A percentile compares a stretch with the other conserved stretches of the same genome.
These are phyloP conservation scores for Orchesella flavescens DNA, from an alignment of 2,888 invertebrate genomes.

Conservation along the genomic window DNA sequence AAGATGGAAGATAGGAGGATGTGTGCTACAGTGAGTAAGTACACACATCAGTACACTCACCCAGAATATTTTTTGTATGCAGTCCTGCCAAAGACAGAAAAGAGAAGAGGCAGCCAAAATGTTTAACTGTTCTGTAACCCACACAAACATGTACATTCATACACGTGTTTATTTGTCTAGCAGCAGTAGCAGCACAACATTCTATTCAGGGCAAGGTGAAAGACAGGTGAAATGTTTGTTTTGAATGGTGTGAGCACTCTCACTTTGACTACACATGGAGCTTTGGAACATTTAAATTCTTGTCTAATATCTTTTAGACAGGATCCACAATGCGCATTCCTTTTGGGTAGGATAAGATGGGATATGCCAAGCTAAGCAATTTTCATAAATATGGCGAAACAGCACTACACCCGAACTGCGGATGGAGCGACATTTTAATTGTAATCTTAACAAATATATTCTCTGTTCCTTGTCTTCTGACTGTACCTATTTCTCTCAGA, in stretches of 20 bases:
- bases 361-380: background rate
- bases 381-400: constrained; percentile 11
- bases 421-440: constrained; percentile 36
- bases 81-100: background rate
- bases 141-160: background rate
- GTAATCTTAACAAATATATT: constrained; percentile 33
- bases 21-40: too few species aligned
- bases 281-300: background rate
- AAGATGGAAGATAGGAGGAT: background rate
- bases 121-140: background rate
- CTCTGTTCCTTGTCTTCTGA: constrained; percentile 3
- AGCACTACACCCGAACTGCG: background rate
- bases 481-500: background rate
- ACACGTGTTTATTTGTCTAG: background rate
- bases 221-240: constrained; percentile 38
- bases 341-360: background rate
- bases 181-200: too few species aligned
- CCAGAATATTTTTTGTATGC: too few species aligned
- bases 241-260: background rate
- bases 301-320: background rate
- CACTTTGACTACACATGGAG: background rate
- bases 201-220: constrained; percentile 16
- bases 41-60: too few species aligned
- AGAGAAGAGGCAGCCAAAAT: constrained; percentile 3
- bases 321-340: background rate